Conservation (phyloP, 2,797 vertebrate species). For the Poecilia picta region DNA sequence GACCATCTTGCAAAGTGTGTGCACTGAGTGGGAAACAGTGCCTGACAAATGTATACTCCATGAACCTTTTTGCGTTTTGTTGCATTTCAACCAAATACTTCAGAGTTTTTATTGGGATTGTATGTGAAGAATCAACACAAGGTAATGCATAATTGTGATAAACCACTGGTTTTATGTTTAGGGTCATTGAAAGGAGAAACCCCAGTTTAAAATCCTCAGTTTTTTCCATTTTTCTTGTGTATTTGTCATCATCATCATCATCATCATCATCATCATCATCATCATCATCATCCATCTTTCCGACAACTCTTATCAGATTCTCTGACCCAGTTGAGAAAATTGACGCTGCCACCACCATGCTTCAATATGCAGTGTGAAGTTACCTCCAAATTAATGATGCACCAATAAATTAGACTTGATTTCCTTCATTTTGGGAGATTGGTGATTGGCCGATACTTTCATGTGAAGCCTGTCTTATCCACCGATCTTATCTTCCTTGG, state of each 20-base stretch:
- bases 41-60: neutral
- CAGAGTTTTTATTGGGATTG: neutral
- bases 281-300: neutral
- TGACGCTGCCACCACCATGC: neutral
- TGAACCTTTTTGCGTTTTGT: neutral
- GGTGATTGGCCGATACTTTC: too few relatives aligned
- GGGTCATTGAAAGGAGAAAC: neutral
- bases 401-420: too few relatives aligned
- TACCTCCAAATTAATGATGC: neutral
- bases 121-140: neutral
- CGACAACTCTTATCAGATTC: neutral
- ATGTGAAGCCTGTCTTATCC: too few relatives aligned
- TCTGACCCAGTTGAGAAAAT: neutral
- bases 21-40: conserved; percentile 8
- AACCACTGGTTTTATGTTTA: neutral
- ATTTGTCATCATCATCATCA: too few relatives aligned
- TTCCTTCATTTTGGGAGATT: too few relatives aligned
- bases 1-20: conserved; percentile 15
- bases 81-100: neutral
- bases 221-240: neutral
- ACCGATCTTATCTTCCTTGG: too few relatives aligned
- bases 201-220: neutral
- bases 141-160: neutral
- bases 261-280: too few relatives aligned
- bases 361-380: neutral